Evolutionary conservation across 2,888 invertebrate genomes (phyloP).

Genomic region (Brachypalpus laphriformis): DNA sequence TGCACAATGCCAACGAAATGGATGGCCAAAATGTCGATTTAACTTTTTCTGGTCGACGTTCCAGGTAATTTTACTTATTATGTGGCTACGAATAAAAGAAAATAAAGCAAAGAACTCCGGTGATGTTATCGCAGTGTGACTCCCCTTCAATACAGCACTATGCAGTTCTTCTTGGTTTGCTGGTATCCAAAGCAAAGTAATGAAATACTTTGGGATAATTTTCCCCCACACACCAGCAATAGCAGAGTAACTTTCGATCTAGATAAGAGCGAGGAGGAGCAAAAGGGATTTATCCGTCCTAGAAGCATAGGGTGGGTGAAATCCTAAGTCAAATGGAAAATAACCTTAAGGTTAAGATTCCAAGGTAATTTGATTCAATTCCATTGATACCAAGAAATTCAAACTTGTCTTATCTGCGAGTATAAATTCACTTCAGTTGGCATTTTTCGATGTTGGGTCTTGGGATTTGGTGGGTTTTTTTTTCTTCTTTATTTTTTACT

Average conservation of each 20-base stretch:
- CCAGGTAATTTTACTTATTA: slow-evolving; percentile 68
- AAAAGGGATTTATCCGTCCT: slow-evolving; percentile 50
- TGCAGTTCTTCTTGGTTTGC: slow-evolving; percentile 54
- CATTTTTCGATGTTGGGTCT: slow-evolving; percentile 50
- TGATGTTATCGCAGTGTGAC: slow-evolving; percentile 79
- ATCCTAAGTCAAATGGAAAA: slow-evolving; percentile 78
- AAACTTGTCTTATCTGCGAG: slow-evolving; percentile 69
- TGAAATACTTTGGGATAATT: slow-evolving; percentile 74
- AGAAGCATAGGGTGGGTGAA: slow-evolving; percentile 74
- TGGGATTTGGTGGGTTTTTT: slow-evolving; percentile 36
- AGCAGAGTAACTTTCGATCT: slow-evolving; percentile 68
- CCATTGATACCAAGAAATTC: slow-evolving; percentile 79
- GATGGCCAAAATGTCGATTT: slow-evolving; percentile 75
- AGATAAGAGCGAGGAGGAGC: slow-evolving; percentile 51
- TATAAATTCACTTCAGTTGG: slow-evolving; percentile 73
- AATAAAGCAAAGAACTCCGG: slow-evolving; percentile 30
- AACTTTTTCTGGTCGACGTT: slow-evolving; percentile 51
- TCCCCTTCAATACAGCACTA: slow-evolving; percentile 29
- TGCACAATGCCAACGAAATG: slow-evolving; percentile 35
- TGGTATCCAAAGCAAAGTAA: slow-evolving; percentile 58
- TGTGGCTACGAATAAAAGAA: slow-evolving; percentile 4
- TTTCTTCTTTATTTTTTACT: slow-evolving; percentile 2
- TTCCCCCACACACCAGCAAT: slow-evolving; percentile 73
- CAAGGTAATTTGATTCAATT: slow-evolving; percentile 83
- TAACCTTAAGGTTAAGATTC: slow-evolving; percentile 82